A percentile compares a stretch with the other conserved stretches of the same genome.
phyloP scores from a whole-genome alignment of 1,140 invertebrate genomes.

The Saccostrea echinata region DNA sequence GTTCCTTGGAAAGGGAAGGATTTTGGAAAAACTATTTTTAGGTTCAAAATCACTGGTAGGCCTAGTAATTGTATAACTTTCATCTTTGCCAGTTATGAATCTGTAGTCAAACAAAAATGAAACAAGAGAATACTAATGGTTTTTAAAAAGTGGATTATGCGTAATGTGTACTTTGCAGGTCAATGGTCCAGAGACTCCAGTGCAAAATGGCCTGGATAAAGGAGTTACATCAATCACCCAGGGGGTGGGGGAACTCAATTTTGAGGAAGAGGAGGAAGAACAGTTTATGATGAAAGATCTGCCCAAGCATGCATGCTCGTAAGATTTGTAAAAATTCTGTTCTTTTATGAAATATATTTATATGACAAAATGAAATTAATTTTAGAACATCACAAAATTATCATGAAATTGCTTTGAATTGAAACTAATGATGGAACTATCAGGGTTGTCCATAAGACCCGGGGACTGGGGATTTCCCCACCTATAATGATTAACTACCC shows the following conservation, averaged over 20 bases:
- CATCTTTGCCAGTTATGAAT: no score
- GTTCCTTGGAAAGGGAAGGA: neutral
- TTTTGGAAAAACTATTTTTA: neutral
- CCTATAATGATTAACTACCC: no score
- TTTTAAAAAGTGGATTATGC: no score
- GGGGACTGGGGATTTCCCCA: no score
- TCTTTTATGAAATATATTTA: neutral
- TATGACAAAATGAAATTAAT: neutral
- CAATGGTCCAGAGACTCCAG: conserved; percentile 69
- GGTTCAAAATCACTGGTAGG: neutral
- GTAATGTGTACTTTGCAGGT: conserved; percentile 55
- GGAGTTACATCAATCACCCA: conserved; percentile 82
- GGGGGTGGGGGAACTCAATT: conserved; percentile 81
- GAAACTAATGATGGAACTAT: no score
- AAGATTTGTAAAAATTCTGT: conserved; percentile 18
- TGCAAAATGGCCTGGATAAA: conserved; percentile 82
- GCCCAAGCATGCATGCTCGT: conserved; percentile 96
- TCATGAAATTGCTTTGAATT: no score
- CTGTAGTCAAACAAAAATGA: no score
- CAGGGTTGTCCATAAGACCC: no score
- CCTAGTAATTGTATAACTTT: neutral
- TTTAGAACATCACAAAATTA: neutral
- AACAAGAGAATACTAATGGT: neutral
- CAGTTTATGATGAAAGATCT: conserved; percentile 88
- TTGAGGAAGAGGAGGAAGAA: conserved; percentile 89